phyloP scores from a whole-genome alignment of 1,140 invertebrate genomes.

The Atta colombica region DNA sequence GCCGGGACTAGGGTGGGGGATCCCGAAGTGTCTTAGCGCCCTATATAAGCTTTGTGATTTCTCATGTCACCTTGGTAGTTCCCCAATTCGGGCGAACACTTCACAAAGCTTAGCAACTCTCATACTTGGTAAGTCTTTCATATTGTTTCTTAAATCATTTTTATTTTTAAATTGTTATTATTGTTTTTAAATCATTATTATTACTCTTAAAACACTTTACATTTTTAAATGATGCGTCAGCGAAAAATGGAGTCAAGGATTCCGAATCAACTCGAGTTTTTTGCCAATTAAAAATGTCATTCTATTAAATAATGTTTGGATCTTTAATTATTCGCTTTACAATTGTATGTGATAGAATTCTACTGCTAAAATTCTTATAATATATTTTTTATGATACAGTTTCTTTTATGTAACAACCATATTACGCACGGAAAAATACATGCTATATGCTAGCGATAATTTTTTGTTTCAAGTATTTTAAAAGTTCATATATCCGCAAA shows the following conservation, averaged over 20 bases:
- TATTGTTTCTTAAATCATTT: not conserved
- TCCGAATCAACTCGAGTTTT: not conserved
- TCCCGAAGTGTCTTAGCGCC: conserved; percentile 64
- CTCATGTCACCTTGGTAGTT: conserved; percentile 82
- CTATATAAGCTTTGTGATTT: conserved; percentile 84
- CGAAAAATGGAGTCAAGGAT: not conserved
- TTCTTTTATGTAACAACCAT: no score
- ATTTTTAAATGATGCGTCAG: not conserved
- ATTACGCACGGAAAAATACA: no score
- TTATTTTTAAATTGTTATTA: conserved; percentile 5
- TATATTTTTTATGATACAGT: not conserved
- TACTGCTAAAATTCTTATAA: not conserved
- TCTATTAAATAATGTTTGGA: not conserved
- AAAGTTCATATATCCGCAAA: no score
- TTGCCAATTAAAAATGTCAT: not conserved
- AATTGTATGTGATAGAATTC: not conserved
- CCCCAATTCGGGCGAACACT: conserved; percentile 82
- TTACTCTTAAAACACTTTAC: not conserved
- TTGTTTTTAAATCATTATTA: conserved; percentile 5
- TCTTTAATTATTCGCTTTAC: not conserved
- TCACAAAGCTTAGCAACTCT: conserved; percentile 83
- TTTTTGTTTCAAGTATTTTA: no score
- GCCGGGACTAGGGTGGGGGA: conserved; percentile 69
- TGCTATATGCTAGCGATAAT: no score
- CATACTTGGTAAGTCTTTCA: conserved; percentile 78